Conservation (phyloP, 2,797 vertebrate species). For the Dendrocincla tyrannina region DNA sequence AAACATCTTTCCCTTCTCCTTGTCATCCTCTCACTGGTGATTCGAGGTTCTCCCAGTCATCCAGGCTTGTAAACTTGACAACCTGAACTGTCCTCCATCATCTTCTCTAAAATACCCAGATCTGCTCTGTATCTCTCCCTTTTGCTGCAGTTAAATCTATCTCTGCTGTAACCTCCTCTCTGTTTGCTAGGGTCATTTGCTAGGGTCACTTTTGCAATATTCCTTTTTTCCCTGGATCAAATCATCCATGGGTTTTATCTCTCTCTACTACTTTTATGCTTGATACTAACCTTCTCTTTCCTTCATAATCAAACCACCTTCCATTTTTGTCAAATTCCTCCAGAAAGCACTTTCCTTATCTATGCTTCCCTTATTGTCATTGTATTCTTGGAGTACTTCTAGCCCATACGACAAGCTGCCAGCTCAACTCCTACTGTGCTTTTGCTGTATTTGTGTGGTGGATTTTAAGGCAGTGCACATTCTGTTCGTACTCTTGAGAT, state of each 20-base stretch:
- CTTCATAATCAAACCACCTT: not conserved
- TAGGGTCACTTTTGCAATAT: not conserved
- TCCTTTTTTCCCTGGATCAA: not conserved
- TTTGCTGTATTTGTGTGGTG: not conserved
- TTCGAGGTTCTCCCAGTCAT: not conserved
- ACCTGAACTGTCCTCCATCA: not conserved
- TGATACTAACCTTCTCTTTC: not conserved
- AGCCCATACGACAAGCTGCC: not conserved
- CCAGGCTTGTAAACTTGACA: not conserved
- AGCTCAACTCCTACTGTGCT: constrained; percentile 20
- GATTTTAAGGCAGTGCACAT: not conserved
- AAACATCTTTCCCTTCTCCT: not conserved
- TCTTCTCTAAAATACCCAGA: not conserved
- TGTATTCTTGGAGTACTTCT: not conserved
- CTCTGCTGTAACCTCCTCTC: not conserved
- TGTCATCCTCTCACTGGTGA: not conserved
- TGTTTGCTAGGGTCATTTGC: not conserved
- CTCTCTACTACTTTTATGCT: not conserved
- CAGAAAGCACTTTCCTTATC: not conserved
- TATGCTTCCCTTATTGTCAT: not conserved
- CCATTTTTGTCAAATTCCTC: not conserved
- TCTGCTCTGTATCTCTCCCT: not conserved
- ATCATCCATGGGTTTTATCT: not conserved
- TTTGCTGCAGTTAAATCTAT: not conserved
- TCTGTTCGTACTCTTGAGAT: not conserved